Evolutionary conservation across 2,797 vertebrate genomes (phyloP), one percentile per base, ranked within the genome.

Genomic region (Darevskia mixta): DNA sequence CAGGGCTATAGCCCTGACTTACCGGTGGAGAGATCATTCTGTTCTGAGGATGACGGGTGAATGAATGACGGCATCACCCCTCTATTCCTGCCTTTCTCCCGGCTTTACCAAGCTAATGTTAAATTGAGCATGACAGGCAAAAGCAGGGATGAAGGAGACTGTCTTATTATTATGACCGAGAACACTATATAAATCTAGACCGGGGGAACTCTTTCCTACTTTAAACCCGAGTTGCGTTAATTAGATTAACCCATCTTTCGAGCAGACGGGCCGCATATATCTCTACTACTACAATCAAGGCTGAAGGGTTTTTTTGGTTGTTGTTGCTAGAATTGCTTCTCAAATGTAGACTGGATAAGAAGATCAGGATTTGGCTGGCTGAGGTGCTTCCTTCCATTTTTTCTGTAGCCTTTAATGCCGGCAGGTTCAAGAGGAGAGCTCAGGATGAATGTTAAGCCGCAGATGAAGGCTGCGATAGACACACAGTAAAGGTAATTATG

Each of bases 261-360:
- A 88, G 45, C 75, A 49, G 77, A 79, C 2, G 29, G 86, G 15
- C 10, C 25, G 20, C 13, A 87, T 67, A 86, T 83, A 82, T 66
- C 76, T 77, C 20, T 35, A 55, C 32, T 27, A 2, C 45, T 83
- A 87, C 71, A 80, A 17, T 45, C 67, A 35, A 11, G 11, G 43
- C 2, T 66, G 76, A 69, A 79, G n/a, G 49, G 5, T 7, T 43
- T 55, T 55, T 15, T 4, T 55, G 49, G 49, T 15, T 15, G 49
- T 9, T 66, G 45, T 25, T 66, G 0, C 0, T 27, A 55, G 79
- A 25, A 79, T 35, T 73, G 77, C 27, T 0, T 0, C 66, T 80
- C 35, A 18, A 82, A 81, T 7, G 86, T 83, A n/a, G 86, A 88
- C 71, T 87, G 84, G 79, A 67, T 49, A 88, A 69, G 66, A 29